Conservation (phyloP, 2,888 invertebrate genomes). For the Synergus itoensis region DNA sequence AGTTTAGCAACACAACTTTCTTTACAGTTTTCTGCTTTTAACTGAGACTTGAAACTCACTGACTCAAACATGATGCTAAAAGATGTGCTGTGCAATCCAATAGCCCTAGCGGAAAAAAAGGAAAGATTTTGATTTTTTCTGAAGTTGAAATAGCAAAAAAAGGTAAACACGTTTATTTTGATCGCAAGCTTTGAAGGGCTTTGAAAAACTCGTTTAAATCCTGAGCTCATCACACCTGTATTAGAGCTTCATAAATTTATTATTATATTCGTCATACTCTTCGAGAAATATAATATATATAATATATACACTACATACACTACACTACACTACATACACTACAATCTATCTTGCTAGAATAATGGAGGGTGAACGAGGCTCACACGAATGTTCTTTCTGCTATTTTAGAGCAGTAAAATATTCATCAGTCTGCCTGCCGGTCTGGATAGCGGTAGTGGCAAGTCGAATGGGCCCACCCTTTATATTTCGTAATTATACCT, state of each 20-base stretch:
- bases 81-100: too few relatives aligned
- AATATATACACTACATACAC: too few relatives aligned
- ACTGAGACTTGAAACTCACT: too few relatives aligned
- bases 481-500: conserved; percentile 75
- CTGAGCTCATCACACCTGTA: background rate
- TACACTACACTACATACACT: too few relatives aligned
- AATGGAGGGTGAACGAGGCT: conserved; percentile 45
- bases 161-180: too few relatives aligned
- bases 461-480: conserved; percentile 73
- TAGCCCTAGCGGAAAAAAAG: too few relatives aligned
- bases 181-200: too few relatives aligned
- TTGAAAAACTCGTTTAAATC: background rate
- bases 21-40: too few relatives aligned
- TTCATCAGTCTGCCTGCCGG: conserved; percentile 75
- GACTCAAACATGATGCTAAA: too few relatives aligned
- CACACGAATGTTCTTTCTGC: conserved; percentile 66
- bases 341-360: background rate
- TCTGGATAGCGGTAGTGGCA: conserved; percentile 58
- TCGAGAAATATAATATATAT: background rate
- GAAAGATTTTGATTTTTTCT: too few relatives aligned
- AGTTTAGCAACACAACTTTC: too few relatives aligned
- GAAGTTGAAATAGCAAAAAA: too few relatives aligned
- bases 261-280: background rate
- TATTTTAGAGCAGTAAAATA: conserved; percentile 77
- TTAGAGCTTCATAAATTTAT: background rate